Evolutionary conservation across 2,113 vertebrate genomes (phyloP).

Genomic region (Canis aureus): DNA sequence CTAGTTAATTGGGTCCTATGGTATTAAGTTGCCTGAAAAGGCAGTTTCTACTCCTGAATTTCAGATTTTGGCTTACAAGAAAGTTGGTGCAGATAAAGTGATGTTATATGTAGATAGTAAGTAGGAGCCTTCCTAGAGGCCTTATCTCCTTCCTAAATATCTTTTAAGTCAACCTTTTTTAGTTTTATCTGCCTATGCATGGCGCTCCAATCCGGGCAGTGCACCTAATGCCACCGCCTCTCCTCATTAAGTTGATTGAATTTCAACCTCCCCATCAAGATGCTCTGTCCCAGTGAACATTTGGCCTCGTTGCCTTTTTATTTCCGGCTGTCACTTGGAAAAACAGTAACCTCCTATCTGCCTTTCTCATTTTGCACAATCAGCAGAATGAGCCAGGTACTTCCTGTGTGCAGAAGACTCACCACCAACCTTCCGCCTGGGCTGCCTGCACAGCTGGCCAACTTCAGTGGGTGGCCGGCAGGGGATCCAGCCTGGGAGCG

Average conservation of each 20-base stretch:
- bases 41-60: constrained; percentile 52
- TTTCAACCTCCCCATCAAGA: constrained; percentile 62
- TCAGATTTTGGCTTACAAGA: constrained; percentile 59
- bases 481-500: not conserved
- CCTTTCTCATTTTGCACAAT: not conserved
- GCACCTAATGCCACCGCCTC: not conserved
- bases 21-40: constrained; percentile 68
- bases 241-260: constrained; percentile 67
- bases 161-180: constrained; percentile 45
- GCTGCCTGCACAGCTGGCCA: not conserved
- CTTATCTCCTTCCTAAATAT: constrained; percentile 62
- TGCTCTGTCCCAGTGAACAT: constrained; percentile 42
- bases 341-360: not conserved
- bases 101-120: constrained; percentile 47
- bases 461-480: too few species aligned
- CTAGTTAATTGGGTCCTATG: constrained; percentile 78
- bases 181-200: constrained; percentile 46
- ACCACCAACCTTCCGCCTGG: not conserved
- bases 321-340: constrained; percentile 62
- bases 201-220: not conserved
- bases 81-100: constrained; percentile 60
- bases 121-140: constrained; percentile 46
- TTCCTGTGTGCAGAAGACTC: not conserved
- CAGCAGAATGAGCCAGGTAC: not conserved
- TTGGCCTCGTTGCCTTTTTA: not conserved